These are phyloP conservation scores for Lacanobia oleracea DNA, from an alignment of 2,888 invertebrate species.

Conservation along the genomic window DNA sequence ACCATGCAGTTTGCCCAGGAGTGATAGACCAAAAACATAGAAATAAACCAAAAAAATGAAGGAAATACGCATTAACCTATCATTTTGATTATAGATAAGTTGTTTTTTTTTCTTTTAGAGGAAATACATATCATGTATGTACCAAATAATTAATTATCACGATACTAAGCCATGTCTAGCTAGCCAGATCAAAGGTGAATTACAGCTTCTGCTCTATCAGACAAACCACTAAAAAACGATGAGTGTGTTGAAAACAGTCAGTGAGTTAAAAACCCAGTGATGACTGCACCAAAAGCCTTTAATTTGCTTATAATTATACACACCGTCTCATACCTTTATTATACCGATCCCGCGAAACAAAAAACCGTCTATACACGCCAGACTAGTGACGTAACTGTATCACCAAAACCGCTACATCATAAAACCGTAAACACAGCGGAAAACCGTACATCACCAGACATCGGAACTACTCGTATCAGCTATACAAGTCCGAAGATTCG, in stretches of 20 bases:
- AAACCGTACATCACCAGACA: constrained; percentile 39
- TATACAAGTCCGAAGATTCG: constrained; percentile 74
- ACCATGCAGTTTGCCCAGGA: too few relatives aligned
- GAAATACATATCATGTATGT: neutral
- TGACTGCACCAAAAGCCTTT: constrained; percentile 14
- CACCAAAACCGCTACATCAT: constrained; percentile 19
- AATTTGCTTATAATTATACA: constrained; percentile 30
- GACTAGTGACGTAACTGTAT: constrained; percentile 27
- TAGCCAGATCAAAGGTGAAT: neutral
- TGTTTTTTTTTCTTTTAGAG: neutral
- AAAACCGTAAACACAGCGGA: constrained; percentile 23
- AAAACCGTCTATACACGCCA: constrained; percentile 21
- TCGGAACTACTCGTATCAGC: constrained; percentile 41
- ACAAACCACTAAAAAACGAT: neutral
- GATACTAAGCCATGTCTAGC: neutral
- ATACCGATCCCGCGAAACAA: constrained; percentile 12
- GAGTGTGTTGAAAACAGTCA: neutral
- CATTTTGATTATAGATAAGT: too few relatives aligned
- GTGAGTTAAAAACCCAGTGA: constrained; percentile 3
- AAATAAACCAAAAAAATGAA: neutral
- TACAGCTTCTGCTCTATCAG: neutral
- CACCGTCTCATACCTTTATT: constrained; percentile 6
- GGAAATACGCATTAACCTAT: too few relatives aligned
- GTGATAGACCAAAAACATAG: neutral
- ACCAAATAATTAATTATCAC: neutral